A percentile compares a stretch with the other conserved stretches of the same genome.
Evolutionary conservation across 2,113 vertebrate species (phyloP).

Genomic region (Abramis brama): DNA sequence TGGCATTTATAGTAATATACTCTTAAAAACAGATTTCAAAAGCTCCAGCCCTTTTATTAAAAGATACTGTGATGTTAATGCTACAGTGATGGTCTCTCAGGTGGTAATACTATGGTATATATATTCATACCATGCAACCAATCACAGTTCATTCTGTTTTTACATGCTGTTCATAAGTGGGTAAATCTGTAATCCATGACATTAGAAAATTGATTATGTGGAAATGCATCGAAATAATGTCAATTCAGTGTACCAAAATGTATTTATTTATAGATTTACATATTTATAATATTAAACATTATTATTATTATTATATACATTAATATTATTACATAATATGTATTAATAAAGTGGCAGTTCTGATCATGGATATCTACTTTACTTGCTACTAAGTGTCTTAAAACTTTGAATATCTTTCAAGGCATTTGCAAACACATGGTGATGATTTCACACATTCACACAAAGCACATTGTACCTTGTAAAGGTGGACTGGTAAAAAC

Average conservation of each 20-base stretch:
- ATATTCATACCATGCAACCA: neutral
- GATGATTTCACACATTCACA: neutral
- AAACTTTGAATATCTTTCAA: neutral
- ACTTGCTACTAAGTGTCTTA: neutral
- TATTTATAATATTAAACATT: too few relatives aligned
- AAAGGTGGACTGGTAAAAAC: neutral
- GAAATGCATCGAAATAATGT: neutral
- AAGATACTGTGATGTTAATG: neutral
- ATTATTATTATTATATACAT: too few relatives aligned
- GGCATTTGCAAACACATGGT: neutral
- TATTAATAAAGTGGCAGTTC: neutral
- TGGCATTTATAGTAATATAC: constrained; percentile 56
- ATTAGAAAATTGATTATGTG: neutral
- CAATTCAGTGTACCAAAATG: neutral
- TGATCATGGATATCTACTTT: neutral
- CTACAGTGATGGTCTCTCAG: neutral
- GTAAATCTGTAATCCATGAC: neutral
- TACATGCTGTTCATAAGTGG: neutral
- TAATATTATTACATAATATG: too few relatives aligned
- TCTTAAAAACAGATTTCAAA: constrained; percentile 46
- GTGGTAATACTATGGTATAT: neutral
- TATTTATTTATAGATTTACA: too few relatives aligned
- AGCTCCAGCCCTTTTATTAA: neutral
- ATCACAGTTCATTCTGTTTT: neutral
- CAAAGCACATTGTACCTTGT: neutral